Evolutionary conservation across 2,888 invertebrate species (phyloP), one percentile per base, ranked within the genome.

Genomic region (Sarcophaga carnaria): DNA sequence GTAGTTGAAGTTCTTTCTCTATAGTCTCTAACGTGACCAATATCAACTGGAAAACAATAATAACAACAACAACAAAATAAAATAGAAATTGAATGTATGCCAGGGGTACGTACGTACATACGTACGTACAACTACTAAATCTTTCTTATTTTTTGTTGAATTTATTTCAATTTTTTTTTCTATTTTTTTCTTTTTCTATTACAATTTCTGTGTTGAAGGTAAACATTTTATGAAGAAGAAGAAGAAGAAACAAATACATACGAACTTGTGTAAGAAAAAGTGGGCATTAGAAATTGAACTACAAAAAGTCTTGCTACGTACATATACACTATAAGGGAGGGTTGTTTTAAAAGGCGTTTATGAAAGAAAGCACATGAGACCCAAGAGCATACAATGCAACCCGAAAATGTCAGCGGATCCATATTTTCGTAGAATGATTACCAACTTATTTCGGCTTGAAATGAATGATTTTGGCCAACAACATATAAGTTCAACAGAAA

Each of bases 11-110:
- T 37, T 37, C 37, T 37, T 37, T 37, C 8, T 37, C 64, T 79
- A 63, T 59, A 72, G 80, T 83, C 63, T 84, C 74, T 87, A 84
- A 87, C 88, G 88, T 89, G 84, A 88, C 87, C 88, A 89, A 87
- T 87, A 86, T 86, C 88, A 89, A 83, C 83, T 78, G 82, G 63
- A 78, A 37, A 2, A 63, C 22, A 49, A 74, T 54, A 54, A 54
- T 54, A 71, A 82, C 22, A 79, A 27, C 22, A 79, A 27, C 17
- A 77, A 78, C 14, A 25, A 27, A 54, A 47, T 20, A 67, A 67
- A 37, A 69, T 47, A 79, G 75, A 74, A 79, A 60, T 59, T 71
- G 47, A 88, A 88, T 81, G 82, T 88, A 75, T 87, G 88, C 87
- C 88, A 89, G 84, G 89, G 88, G 87, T 89, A 88, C 63, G 74